Base-by-base conservation (phyloP, 2,113 vertebrate genomes). In the Ornithorhynchus anatinus region DNA sequence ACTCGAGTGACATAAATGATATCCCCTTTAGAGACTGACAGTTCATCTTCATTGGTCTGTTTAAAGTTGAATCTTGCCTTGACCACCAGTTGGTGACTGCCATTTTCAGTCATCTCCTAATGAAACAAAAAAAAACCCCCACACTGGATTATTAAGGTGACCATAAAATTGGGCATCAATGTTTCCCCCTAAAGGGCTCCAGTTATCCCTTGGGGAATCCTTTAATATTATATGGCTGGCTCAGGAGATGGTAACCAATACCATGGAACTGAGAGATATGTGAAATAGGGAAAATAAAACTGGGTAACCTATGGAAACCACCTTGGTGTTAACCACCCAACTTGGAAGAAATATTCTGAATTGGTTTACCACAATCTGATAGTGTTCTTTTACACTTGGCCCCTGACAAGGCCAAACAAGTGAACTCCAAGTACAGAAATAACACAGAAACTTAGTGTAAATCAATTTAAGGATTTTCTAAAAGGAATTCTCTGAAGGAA, bases 31-130 rank as follows among this genome's bases (percentile, higher is more conserved):
- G 62, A 94, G 85, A 99, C 97, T 0, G 97, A 98, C 67, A 99
- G 92, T 78, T 99, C 98, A 51, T 99, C 98, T 85, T 99, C 97
- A n/a, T 99, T 99, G 81, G 94, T 98, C 90, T 99, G 97, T 84
- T 97, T 98, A 89, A 99, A 99, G 91, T 97, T 96, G 91, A 98
- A 99, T 90, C 95, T 95, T 15, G 97, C 98, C 88, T 97, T 98
- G 82, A 99, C 98, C 89, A 98, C 88, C 91, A 93, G 81, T 91
- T 95, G 69, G 86, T 94, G 47, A 75, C 92, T 92, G 52, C 96
- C 97, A 89, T 97, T 99, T 90, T 99, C 97, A 1, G 95, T 94
- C 98, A 99, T 99, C 78, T 99, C 97, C 97, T 99, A 88, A 45
- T 27, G 45, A 86, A 79, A 61, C 5, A 77, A 84, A 77, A 79